Conservation (phyloP, 2,888 invertebrate species). For the Melinaea menophilus region DNA sequence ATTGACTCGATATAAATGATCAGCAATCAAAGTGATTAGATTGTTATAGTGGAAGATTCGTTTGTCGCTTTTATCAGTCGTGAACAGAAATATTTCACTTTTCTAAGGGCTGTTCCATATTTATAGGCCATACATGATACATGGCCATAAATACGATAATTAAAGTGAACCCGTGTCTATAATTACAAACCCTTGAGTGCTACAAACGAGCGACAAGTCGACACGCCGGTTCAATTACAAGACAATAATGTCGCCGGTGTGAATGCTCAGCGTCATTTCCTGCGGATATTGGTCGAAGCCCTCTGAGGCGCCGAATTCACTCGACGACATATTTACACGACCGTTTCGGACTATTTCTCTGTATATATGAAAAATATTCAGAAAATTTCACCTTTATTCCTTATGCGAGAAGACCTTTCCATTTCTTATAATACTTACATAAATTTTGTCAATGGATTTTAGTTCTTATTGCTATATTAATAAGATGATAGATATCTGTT, state of each 20-base stretch:
- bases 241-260: slow-evolving; percentile 61
- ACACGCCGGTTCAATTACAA: slow-evolving; percentile 71
- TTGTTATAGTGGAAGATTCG: not conserved
- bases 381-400: slow-evolving; percentile 17
- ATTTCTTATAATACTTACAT: slow-evolving; percentile 1
- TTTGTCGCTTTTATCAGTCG: not conserved
- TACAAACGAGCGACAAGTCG: slow-evolving; percentile 57
- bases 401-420: slow-evolving; percentile 17
- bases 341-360: slow-evolving; percentile 39
- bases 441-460: slow-evolving; percentile 16
- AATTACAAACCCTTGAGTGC: slow-evolving; percentile 31
- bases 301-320: slow-evolving; percentile 54
- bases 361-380: slow-evolving; percentile 9
- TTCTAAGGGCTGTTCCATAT: not conserved
- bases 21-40: slow-evolving; percentile 12
- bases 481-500: slow-evolving; percentile 16
- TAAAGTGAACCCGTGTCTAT: slow-evolving; percentile 8
- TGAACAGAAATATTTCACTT: not conserved
- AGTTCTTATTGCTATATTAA: slow-evolving; percentile 10
- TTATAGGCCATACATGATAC: not conserved
- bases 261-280: slow-evolving; percentile 59
- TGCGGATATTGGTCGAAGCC: slow-evolving; percentile 68
- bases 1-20: slow-evolving; percentile 12
- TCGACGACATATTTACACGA: slow-evolving; percentile 68
- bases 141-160: not conserved